Base-by-base conservation (phyloP, 37 sponge, comb jelly and placozoan genomes). In the Eunapius fragilis region DNA sequence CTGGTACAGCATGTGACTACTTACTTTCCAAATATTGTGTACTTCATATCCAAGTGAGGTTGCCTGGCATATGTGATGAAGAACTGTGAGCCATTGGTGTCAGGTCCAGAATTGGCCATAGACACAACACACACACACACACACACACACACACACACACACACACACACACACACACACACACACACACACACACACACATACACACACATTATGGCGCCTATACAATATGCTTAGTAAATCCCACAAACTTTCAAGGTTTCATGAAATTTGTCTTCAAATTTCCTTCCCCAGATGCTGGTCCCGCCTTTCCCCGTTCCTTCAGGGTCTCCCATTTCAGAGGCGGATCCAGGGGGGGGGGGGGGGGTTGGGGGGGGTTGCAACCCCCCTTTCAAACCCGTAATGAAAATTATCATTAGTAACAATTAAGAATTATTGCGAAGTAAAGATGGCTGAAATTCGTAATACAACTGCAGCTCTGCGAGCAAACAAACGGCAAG, bases 41-140 rank as follows among this genome's bases (percentile, higher is more conserved):
- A 95, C 78, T 98, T 95, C 86, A 91, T 87, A 84, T 98, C 99
- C 72, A 98, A 82, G 37, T 89, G 88, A 17, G 97, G 93, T 73
- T 98, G 99, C 71, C 92, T 93, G 34, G 92, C 92, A 77, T 96
- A 96, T 17, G 88, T 98, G 72, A 98, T 95, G 83, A 95, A 98
- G 90, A 98, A 98, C 84, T 98, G 99, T 23, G 99, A 98, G 9
- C 91, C 94, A 83, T 98, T 98, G 30, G 96, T 92, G 78, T 98
- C 93, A 32, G 96, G 92, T 22, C 99, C 99, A 74, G 93, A 93
- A 80, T 96, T 98, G 3, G 99, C 99, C 99, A 98, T 98, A 38
- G 96, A 93, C 0, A 98, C 86, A n/a, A 98, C 79, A 9, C 99
- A 75, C 99, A 78, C 27, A 75, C 76, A 70, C 31, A 92, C 83